These are phyloP conservation scores for Varanus salvator DNA, from an alignment of 2,113 vertebrate genomes.

Conservation along the genomic window DNA sequence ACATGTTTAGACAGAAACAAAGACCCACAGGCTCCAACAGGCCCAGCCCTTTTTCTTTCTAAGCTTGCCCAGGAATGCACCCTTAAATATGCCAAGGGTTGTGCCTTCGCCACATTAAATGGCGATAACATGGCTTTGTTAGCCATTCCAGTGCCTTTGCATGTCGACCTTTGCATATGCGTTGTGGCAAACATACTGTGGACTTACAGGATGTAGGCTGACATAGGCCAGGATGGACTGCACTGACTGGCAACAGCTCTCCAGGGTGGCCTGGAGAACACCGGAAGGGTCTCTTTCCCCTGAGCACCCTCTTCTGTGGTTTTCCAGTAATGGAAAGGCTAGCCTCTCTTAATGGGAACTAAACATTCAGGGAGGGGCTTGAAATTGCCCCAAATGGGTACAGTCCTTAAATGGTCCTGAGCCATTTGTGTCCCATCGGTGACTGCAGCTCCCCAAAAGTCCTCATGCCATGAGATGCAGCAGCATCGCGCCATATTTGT, in stretches of 20 bases:
- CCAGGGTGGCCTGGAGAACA: too few species aligned
- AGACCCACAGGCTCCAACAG: too few species aligned
- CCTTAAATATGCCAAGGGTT: too few species aligned
- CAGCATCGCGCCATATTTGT: background rate
- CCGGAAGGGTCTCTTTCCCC: background rate
- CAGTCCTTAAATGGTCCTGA: background rate
- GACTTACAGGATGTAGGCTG: too few species aligned
- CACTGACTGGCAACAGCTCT: too few species aligned
- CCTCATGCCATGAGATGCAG: background rate
- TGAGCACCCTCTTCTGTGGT: background rate
- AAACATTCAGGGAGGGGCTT: background rate
- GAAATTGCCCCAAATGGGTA: background rate
- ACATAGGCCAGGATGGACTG: too few species aligned
- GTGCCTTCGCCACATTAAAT: background rate
- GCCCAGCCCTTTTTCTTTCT: too few species aligned
- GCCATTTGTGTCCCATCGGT: too few species aligned
- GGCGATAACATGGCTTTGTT: background rate
- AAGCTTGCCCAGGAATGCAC: too few species aligned
- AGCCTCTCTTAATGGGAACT: background rate
- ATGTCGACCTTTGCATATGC: too few species aligned
- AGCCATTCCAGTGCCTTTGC: background rate
- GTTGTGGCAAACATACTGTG: too few species aligned
- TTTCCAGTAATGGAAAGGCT: background rate
- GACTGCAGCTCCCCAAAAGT: background rate
- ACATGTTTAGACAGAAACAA: too few species aligned